Evolutionary conservation across 2,888 invertebrate species (phyloP).

Genomic region (Andrena bicolor): DNA sequence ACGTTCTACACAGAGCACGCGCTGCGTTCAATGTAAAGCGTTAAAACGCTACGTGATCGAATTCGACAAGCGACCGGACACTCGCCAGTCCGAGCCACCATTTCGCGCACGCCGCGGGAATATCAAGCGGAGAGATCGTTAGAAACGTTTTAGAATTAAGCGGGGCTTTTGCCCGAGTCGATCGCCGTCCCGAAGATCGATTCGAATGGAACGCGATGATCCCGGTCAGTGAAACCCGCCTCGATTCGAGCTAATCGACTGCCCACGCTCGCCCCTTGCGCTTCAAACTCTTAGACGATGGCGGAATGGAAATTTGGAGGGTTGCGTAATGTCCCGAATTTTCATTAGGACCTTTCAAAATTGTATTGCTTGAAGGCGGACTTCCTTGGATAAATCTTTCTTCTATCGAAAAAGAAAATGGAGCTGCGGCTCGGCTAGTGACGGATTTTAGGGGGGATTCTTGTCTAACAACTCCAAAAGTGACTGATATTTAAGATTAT

Average conservation of each 20-base stretch:
- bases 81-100: constrained; percentile 75
- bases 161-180: constrained; percentile 50
- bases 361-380: too few species aligned
- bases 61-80: constrained; percentile 78
- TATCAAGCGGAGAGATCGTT: constrained; percentile 76
- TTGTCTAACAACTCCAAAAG: too few species aligned
- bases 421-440: too few species aligned
- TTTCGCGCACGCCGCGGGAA: constrained; percentile 75
- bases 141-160: constrained; percentile 74
- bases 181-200: constrained; percentile 36
- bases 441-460: too few species aligned
- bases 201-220: constrained; percentile 52
- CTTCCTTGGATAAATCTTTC: too few species aligned
- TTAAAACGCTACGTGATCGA: constrained; percentile 79
- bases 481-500: too few species aligned
- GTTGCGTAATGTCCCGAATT: background rate
- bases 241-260: constrained; percentile 21
- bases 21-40: constrained; percentile 80
- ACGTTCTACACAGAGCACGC: constrained; percentile 79
- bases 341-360: background rate
- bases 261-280: constrained; percentile 2
- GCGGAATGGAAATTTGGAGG: background rate
- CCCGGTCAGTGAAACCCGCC: constrained; percentile 38
- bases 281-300: constrained; percentile 11
- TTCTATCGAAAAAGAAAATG: too few species aligned